A percentile compares a stretch with the other conserved stretches of the same genome.
Evolutionary conservation across 2,888 invertebrate genomes (phyloP).

Genomic region (Phortica okadai): DNA sequence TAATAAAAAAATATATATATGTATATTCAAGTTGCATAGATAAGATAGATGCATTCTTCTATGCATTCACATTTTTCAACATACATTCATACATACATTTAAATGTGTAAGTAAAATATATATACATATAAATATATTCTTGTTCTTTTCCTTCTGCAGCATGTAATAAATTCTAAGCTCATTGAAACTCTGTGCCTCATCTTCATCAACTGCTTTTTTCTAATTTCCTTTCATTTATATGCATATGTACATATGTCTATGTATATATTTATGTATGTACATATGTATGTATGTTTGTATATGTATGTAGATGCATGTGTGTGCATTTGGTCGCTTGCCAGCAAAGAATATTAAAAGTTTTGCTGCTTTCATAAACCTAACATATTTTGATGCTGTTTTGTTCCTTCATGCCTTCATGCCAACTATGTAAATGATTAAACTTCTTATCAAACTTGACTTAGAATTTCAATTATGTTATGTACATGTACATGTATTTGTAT

Average conservation of each 20-base stretch:
- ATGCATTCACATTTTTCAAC: constrained; percentile 34
- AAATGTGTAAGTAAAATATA: not conserved
- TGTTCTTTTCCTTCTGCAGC: not conserved
- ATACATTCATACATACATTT: constrained; percentile 4
- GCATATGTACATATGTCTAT: not conserved
- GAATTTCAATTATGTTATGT: constrained; percentile 14
- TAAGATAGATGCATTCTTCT: constrained; percentile 59
- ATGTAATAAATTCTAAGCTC: not conserved
- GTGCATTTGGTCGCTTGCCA: constrained; percentile 41
- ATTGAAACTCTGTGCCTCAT: not conserved
- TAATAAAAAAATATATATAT: not conserved
- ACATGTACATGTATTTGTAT: not conserved
- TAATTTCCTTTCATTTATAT: not conserved
- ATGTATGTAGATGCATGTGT: not conserved
- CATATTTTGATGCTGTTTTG: not conserved
- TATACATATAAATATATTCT: not conserved
- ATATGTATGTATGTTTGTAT: not conserved
- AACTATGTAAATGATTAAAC: constrained; percentile 3
- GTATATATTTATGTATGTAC: not conserved
- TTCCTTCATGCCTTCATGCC: not conserved
- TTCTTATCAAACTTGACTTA: constrained; percentile 23
- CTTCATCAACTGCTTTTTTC: constrained; percentile 7
- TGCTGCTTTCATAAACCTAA: not conserved
- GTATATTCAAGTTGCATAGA: constrained; percentile 63
- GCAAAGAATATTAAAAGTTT: not conserved